These are phyloP conservation scores for Drosophila borborema DNA, from an alignment of 2,888 invertebrate species.

Conservation along the genomic window DNA sequence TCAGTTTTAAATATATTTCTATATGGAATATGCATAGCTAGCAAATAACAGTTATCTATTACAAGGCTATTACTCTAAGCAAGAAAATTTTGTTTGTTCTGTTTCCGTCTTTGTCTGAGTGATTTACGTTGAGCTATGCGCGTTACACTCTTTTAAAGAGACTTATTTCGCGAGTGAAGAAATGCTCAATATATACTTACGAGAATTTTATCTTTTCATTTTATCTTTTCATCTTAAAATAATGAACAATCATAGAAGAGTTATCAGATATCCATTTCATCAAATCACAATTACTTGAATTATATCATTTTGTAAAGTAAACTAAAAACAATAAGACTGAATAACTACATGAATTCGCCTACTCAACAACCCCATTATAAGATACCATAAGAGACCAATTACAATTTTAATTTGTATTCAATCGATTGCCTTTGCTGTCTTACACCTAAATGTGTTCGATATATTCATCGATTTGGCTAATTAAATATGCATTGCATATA, in stretches of 20 bases:
- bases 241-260: neutral
- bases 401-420: constrained; percentile 61
- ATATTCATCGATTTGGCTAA: constrained; percentile 48
- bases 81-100: no score
- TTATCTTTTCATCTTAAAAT: neutral
- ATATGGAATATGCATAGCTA: neutral
- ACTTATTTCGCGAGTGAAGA: no score
- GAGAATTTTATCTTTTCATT: no score
- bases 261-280: no score
- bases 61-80: no score
- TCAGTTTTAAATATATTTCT: neutral
- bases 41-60: no score
- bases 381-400: constrained; percentile 26
- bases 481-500: constrained; percentile 69
- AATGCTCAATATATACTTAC: no score
- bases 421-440: constrained; percentile 38
- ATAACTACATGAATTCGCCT: neutral
- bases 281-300: neutral
- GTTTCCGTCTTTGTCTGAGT: no score
- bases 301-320: neutral
- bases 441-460: constrained; percentile 51
- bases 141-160: no score
- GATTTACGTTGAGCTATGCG: no score
- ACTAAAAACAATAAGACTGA: neutral
- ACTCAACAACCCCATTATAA: constrained; percentile 19